Base-by-base conservation (phyloP, 2,113 vertebrate genomes). In the Menidia beryllina region DNA sequence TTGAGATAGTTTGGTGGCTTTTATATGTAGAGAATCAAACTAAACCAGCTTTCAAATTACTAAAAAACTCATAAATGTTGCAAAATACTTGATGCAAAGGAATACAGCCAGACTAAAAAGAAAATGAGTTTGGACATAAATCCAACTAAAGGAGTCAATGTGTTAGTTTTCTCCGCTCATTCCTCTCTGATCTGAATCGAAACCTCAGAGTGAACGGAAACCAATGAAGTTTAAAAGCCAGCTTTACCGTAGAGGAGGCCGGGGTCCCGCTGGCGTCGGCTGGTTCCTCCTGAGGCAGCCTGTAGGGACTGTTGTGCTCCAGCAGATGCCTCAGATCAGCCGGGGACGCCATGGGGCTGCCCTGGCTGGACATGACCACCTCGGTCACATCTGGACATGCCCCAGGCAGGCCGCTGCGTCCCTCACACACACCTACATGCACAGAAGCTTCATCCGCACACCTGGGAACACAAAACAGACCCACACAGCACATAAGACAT, bases 281-380 rank as follows among this genome's bases (percentile, higher is more conserved):
- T n/a, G 25, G 30, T 25, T 45, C 59, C 20, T 38, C 55, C 3
- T 45, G 25, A 2, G 59, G 26, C 15, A 9, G 61, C 39, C 25
- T 1, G 1, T 58, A 20, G 3, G 7, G 34, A 9, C 34, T 7
- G 2, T 54, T 34, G 2, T 4, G 45, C 5, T 48, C 38, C 14
- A 56, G 49, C 12, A 55, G 78, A 38, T 62, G 77, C 57, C 64
- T 53, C 24, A 67, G 58, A 48, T 27, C n/a, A 7, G 41, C 13
- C 9, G 69, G 70, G 60, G 24, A 36, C 39, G 56, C 65, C 14
- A 83, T 21, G 3, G 87, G 88, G 76, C 93, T 93, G 51, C 85
- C 86, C 71, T 92, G 91, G 51, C 93, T 94, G 51, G 92, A 94
- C 15, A 64, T 2, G 7, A 93, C 55, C 56, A 75, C 4, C 57